Evolutionary conservation across 2,797 vertebrate species (phyloP).

Genomic region (Tangara arthus): DNA sequence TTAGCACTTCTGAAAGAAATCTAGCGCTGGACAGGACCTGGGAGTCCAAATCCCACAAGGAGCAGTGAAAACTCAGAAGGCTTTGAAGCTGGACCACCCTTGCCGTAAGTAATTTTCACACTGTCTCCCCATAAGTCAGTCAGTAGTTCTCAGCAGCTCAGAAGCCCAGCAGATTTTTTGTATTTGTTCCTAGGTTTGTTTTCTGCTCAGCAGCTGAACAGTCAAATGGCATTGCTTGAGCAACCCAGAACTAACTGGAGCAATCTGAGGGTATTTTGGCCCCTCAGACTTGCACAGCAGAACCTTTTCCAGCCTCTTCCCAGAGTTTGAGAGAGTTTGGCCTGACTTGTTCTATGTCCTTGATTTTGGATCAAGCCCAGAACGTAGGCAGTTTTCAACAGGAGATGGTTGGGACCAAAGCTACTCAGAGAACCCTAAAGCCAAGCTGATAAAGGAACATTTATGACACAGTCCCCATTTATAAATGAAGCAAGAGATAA

Average conservation of each 20-base stretch:
- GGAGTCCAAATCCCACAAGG: neutral
- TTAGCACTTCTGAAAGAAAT: neutral
- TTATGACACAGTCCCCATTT: neutral
- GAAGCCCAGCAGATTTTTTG: neutral
- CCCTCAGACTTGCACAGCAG: neutral
- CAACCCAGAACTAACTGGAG: no score
- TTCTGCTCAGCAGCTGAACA: conserved; percentile 31
- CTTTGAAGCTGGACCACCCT: neutral
- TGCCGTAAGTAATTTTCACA: neutral
- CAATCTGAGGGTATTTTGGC: neutral
- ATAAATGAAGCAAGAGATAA: conserved; percentile 23
- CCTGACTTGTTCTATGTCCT: neutral
- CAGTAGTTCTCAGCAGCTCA: neutral
- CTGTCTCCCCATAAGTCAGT: neutral
- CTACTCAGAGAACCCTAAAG: neutral
- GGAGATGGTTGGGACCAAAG: neutral
- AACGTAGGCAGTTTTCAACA: neutral
- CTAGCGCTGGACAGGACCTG: neutral
- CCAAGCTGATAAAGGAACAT: neutral
- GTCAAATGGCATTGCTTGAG: neutral
- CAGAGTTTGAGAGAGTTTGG: neutral
- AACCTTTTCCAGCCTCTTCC: neutral
- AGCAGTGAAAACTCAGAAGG: neutral
- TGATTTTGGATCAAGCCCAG: neutral
- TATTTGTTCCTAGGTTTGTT: neutral